Percentiles rank a stretch among this genome's conserved stretches.
phyloP scores from a whole-genome alignment of 2,888 invertebrate genomes.

The Muscina levida region DNA sequence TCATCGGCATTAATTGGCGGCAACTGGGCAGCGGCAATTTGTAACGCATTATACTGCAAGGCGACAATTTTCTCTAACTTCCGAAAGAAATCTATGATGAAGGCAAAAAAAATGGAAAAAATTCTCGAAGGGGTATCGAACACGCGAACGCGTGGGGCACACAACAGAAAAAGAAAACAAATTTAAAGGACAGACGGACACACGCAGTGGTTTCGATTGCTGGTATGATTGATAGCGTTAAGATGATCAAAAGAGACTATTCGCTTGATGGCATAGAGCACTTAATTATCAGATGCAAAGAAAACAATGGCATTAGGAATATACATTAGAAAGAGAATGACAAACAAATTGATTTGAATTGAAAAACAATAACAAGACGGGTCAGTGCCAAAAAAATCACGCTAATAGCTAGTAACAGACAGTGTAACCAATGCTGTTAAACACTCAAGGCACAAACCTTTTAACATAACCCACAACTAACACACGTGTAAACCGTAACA shows the following conservation, averaged over 20 bases:
- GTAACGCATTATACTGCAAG: constrained; percentile 66
- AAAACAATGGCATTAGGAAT: background rate
- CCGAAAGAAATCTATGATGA: constrained; percentile 73
- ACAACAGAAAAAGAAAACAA: constrained; percentile 9
- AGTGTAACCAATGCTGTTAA: too few species aligned
- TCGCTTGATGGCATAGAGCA: too few species aligned
- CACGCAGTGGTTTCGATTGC: too few species aligned
- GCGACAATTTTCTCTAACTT: constrained; percentile 71
- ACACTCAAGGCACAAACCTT: background rate
- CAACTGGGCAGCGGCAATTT: constrained; percentile 50
- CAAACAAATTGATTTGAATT: constrained; percentile 44
- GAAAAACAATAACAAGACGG: constrained; percentile 22
- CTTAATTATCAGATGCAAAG: too few species aligned
- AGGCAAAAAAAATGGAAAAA: constrained; percentile 12
- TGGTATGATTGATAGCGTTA: background rate
- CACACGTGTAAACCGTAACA: background rate
- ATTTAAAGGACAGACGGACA: constrained; percentile 56
- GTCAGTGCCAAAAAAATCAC: constrained; percentile 30
- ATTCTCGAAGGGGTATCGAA: constrained; percentile 36
- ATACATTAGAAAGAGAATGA: constrained; percentile 36
- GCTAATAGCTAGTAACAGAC: too few species aligned
- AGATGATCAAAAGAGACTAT: too few species aligned
- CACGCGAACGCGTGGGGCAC: background rate
- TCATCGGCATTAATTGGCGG: constrained; percentile 3
- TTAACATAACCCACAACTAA: background rate